Base-by-base conservation (phyloP, 2,113 vertebrate genomes). In the Pelusios castaneus region DNA sequence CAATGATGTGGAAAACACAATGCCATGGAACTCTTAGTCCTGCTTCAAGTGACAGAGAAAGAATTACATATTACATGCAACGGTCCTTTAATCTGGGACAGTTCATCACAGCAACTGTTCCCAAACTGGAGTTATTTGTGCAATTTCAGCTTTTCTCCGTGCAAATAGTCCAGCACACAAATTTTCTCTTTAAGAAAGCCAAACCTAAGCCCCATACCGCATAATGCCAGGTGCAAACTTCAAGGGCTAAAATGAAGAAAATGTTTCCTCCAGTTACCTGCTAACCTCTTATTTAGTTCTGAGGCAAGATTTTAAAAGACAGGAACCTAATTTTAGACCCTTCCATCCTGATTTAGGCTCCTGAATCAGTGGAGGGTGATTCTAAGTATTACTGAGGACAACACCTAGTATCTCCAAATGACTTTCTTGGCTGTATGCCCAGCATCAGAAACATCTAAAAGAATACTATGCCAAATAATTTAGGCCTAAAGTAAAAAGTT, bases 1-100 rank as follows among this genome's bases (percentile, higher is more conserved):
- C 51, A 89, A 1, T 38, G 45, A 41, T 1, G 7, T 0, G 0
- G 25, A 24, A 21, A 56, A 29, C 63, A 19, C 16, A 21, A 38
- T 21, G 17, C 34, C 63, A 67, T 17, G 10, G 34, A 67, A 67
- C 7, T 67, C 34, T n/a, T 67, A n/a, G 19, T 38, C 63, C 31
- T 67, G 63, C 63, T 67, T 34, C 31, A 19, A 17, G 17, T 2
- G 31, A 14, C 12, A 16, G 58, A 5, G 11, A 2, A 12, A 14
- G 58, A 31, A 12, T 16, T 5, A 38, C 9, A 38, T 3, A 38
- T 51, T 3, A 51, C 13, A 14, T 75, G 54, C 24, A 85, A 76
- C 43, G 14, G 47, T 0, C 6, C 34, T 80, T 29, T 16, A 5
- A 19, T 2, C 6, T 31, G 27, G 49, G 77, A 63, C 14, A 80